Evolutionary conservation across 2,797 vertebrate species (phyloP).

Genomic region (Enteromius radiatus): DNA sequence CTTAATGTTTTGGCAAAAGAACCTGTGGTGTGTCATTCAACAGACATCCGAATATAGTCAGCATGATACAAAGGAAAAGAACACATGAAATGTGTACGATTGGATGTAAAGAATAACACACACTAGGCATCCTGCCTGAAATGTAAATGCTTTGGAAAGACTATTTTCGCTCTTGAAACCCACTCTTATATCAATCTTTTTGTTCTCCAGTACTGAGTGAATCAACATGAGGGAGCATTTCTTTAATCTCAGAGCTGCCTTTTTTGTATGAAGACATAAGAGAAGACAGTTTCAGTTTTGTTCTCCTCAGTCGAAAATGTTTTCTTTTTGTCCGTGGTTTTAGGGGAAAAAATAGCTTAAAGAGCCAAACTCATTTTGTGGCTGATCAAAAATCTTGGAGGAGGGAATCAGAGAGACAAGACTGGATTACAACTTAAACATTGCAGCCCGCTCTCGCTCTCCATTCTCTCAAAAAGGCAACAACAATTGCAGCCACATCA

Average conservation of each 20-base stretch:
- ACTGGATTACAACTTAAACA: conserved; percentile 65
- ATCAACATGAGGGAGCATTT: conserved; percentile 54
- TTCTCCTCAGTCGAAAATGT: conserved; percentile 69
- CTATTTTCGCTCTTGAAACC: conserved; percentile 31
- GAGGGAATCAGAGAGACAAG: conserved; percentile 36
- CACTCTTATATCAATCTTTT: conserved; percentile 35
- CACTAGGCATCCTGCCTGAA: conserved; percentile 28
- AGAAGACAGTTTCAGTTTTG: conserved; percentile 58
- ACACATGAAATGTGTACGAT: conserved; percentile 38
- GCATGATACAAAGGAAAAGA: conserved; percentile 29
- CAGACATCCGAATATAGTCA: conserved; percentile 32
- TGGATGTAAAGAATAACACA: conserved; percentile 31
- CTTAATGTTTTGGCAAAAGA: conserved; percentile 28
- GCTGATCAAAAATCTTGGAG: conserved; percentile 60
- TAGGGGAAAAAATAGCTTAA: conserved; percentile 55
- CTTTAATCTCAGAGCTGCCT: conserved; percentile 55
- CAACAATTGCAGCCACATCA: conserved; percentile 40
- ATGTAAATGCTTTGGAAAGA: conserved; percentile 47
- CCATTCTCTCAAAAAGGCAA: conserved; percentile 38
- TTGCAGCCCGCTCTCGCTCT: conserved; percentile 48
- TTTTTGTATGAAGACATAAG: conserved; percentile 55
- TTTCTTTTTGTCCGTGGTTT: conserved; percentile 73
- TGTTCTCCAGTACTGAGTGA: conserved; percentile 36
- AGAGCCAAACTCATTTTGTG: conserved; percentile 62
- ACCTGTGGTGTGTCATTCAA: conserved; percentile 54